Evolutionary conservation across 2,888 invertebrate genomes (phyloP), one percentile per base, ranked within the genome.

Genomic region (Siphonodentalium dalli): DNA sequence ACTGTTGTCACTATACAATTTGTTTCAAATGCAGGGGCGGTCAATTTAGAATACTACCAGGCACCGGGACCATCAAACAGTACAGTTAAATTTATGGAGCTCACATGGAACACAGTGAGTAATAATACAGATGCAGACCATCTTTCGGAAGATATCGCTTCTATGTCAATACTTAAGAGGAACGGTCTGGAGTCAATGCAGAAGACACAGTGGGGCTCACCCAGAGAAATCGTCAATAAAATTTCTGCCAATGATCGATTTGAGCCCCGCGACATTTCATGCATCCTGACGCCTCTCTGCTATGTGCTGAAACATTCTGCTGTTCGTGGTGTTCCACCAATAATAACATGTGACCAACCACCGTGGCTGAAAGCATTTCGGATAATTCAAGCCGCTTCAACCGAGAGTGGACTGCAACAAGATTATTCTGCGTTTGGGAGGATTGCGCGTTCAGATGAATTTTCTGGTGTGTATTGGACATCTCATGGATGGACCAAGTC

Each of bases 261-360:
- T 67, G 55, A 45, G 58, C 20, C 52, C 65, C 51, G 33, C 21
- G 59, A 65, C 38, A 44, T 61, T 43, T 53, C 55, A 7, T 64
- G 61, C 40, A 49, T 62, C 9, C 52, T 47, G 37, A 56, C 58
- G 11, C 57, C 58, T 6, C 42, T 61, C 18, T 41, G 45, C 9
- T 63, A 51, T 27, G 47, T 60, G 11, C 26, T 26, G 23, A 8
- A 28, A 41, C 37, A 48, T 24, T 51, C 40, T 28, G 15, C 21
- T 27, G 42, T 15, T 20, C 47, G 43, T 31, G 28, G 24, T 7
- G 24, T 42, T 15, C 35, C 43, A 2, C 58, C 65, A 6, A 44
- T 65, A n/a, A 20, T 65, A 3, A 69, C 66, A 20, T 67, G 66
- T 50, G 65, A 66, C 35, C 65, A 68, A 34, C 68, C 63, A 3